Conservation (phyloP, 2,888 invertebrate species). For the Leistus spinibarbis region DNA sequence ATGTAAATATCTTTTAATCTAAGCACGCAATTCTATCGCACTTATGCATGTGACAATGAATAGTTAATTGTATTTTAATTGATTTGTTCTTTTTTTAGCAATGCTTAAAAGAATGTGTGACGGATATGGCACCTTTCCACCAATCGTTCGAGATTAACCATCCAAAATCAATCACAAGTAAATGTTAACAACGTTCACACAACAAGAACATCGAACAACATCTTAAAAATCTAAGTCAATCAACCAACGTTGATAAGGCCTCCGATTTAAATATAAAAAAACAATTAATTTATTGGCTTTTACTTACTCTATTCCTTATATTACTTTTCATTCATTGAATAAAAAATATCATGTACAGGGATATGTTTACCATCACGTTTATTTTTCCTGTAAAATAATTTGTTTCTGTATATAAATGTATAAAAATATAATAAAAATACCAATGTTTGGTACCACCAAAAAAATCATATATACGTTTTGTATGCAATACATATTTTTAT, state of each 20-base stretch:
- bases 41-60: neutral
- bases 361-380: slow-evolving; percentile 6
- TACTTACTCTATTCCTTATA: slow-evolving; percentile 21
- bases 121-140: slow-evolving; percentile 24
- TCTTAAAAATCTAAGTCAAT: neutral
- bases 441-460: slow-evolving; percentile 30
- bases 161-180: neutral
- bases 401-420: slow-evolving; percentile 28
- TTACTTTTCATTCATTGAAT: neutral
- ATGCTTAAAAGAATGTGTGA: slow-evolving; percentile 89
- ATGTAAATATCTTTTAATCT: neutral
- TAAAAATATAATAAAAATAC: slow-evolving; percentile 25
- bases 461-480: neutral
- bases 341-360: neutral
- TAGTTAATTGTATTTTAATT: neutral
- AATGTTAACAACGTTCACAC: slow-evolving; percentile 6
- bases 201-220: slow-evolving; percentile 11
- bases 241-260: neutral
- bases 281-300: slow-evolving; percentile 7
- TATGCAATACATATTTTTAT: neutral
- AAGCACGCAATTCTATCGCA: neutral
- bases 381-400: slow-evolving; percentile 6
- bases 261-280: neutral
- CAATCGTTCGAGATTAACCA: neutral
- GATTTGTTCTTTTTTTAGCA: slow-evolving; percentile 61